phyloP scores from a whole-genome alignment of 2,797 vertebrate genomes.

The Siniperca obscura region DNA sequence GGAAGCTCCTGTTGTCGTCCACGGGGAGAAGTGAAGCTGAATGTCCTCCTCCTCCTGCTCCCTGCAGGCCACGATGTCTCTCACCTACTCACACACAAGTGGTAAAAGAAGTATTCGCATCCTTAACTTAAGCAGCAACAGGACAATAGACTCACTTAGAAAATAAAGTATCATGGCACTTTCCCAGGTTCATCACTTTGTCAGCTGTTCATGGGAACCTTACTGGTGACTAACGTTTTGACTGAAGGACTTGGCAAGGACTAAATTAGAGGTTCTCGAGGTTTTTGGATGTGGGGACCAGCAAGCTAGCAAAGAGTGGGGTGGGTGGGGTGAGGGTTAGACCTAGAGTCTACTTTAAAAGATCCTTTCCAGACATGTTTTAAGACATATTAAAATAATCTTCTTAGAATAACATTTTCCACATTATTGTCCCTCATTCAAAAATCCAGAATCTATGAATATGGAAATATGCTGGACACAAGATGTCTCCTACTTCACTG shows the following conservation, averaged over 20 bases:
- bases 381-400: neutral
- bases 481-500: neutral
- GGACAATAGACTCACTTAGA: neutral
- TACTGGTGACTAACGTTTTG: too few species aligned
- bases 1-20: conserved; percentile 28
- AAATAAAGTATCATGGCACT: neutral
- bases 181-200: neutral
- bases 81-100: conserved; percentile 38
- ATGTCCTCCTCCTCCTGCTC: conserved; percentile 39
- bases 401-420: neutral
- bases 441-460: neutral
- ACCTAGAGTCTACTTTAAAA: too few species aligned
- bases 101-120: neutral
- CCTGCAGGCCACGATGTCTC: conserved; percentile 50
- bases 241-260: too few species aligned
- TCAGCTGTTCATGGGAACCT: neutral
- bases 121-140: neutral
- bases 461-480: neutral
- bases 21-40: conserved; percentile 38
- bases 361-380: neutral
- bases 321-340: too few species aligned
- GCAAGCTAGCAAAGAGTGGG: too few species aligned
- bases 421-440: neutral
- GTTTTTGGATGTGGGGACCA: too few species aligned
- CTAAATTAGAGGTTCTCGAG: too few species aligned